Percentiles rank a stretch among this genome's conserved stretches.
Evolutionary conservation across 2,888 invertebrate genomes (phyloP).

Genomic region (Tillus elongatus): DNA sequence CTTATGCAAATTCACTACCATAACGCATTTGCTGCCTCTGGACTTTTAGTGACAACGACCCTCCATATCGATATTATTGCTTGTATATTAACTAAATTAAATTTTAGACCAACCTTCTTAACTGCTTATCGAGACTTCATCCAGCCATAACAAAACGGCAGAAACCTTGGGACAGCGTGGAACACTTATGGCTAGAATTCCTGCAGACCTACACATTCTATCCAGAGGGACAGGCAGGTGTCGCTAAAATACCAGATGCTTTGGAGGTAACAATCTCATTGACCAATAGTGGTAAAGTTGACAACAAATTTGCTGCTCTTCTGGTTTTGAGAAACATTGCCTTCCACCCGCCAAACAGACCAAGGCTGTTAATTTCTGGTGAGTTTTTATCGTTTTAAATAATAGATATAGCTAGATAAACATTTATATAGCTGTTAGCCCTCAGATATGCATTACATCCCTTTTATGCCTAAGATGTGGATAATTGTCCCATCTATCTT

Average conservation of each 20-base stretch:
- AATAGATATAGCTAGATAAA: too few relatives aligned
- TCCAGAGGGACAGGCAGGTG: slow-evolving; percentile 46
- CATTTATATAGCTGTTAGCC: too few relatives aligned
- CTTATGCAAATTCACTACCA: too few relatives aligned
- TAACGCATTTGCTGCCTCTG: too few relatives aligned
- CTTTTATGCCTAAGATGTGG: too few relatives aligned
- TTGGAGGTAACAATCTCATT: slow-evolving; percentile 37
- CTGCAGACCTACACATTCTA: slow-evolving; percentile 44
- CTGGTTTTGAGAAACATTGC: slow-evolving; percentile 48
- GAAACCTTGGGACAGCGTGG: slow-evolving; percentile 47
- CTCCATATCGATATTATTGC: too few relatives aligned
- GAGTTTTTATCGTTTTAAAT: slow-evolving; percentile 16
- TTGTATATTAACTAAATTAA: background rate
- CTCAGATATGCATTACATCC: too few relatives aligned
- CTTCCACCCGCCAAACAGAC: slow-evolving; percentile 46
- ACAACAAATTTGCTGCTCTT: slow-evolving; percentile 39
- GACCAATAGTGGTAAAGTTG: slow-evolving; percentile 25
- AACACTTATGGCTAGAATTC: slow-evolving; percentile 47
- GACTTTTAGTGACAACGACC: too few relatives aligned
- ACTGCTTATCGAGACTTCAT: slow-evolving; percentile 43
- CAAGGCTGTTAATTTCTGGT: slow-evolving; percentile 47
- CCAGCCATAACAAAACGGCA: slow-evolving; percentile 46
- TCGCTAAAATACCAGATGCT: slow-evolving; percentile 42
- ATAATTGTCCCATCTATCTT: too few relatives aligned
- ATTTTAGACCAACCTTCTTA: slow-evolving; percentile 44